These are phyloP conservation scores for Procavia capensis DNA, from an alignment of 2,113 vertebrate species.

Conservation along the genomic window DNA sequence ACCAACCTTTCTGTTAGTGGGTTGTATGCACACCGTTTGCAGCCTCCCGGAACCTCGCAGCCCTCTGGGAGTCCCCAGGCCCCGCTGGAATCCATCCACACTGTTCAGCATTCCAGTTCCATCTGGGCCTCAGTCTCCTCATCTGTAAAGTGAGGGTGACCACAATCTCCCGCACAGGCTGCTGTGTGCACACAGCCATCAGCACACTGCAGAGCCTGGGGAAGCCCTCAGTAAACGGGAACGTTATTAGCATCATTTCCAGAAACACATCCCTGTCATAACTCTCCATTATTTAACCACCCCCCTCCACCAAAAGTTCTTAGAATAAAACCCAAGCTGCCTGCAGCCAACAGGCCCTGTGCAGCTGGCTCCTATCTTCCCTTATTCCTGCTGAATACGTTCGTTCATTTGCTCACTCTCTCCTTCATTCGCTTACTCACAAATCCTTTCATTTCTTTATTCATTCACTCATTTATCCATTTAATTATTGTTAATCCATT, in stretches of 20 bases:
- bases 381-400: too few species aligned
- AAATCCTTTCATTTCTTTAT: too few species aligned
- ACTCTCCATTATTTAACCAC: neutral
- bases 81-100: neutral
- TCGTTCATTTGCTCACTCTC: too few species aligned
- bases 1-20: too few species aligned
- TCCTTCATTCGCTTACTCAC: too few species aligned
- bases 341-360: neutral
- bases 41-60: neutral
- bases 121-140: neutral
- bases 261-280: fast-evolving
- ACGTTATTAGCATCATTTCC: neutral
- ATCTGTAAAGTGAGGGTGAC: neutral
- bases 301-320: too few species aligned
- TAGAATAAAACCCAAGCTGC: neutral
- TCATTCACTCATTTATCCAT: too few species aligned
- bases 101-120: too few species aligned
- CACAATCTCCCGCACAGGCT: too few species aligned
- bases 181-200: fast-evolving
- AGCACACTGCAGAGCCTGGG: fast-evolving
- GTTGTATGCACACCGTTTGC: too few species aligned
- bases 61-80: neutral
- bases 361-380: neutral
- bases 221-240: neutral
- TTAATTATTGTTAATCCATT: too few species aligned